phyloP scores from a whole-genome alignment of 2,113 vertebrate species.

The Xiphias gladius region DNA sequence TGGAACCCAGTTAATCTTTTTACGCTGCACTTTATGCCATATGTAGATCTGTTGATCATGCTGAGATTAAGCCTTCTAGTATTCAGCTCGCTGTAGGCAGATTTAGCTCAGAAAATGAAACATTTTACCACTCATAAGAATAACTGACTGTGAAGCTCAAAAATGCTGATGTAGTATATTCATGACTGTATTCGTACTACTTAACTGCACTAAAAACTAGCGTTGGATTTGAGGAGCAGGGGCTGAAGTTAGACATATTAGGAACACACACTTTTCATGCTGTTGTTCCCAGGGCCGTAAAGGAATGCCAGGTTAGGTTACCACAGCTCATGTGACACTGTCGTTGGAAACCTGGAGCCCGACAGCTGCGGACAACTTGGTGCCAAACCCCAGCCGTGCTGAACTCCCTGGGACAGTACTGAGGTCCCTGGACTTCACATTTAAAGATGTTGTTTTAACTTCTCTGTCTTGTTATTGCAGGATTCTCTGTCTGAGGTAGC shows the following conservation, averaged over 20 bases:
- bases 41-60: constrained; percentile 26
- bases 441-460: constrained; percentile 73
- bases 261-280: constrained; percentile 38
- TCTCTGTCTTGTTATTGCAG: constrained; percentile 55
- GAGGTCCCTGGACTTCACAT: constrained; percentile 44
- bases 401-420: constrained; percentile 63
- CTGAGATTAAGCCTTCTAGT: neutral
- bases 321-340: constrained; percentile 73
- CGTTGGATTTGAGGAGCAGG: neutral
- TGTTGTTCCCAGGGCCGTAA: constrained; percentile 67
- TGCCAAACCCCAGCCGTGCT: constrained; percentile 81
- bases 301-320: constrained; percentile 79
- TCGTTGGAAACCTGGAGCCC: constrained; percentile 53
- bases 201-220: neutral
- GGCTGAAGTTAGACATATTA: constrained; percentile 36
- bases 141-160: neutral
- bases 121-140: neutral
- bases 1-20: neutral
- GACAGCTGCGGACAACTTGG: constrained; percentile 85
- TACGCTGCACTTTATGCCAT: neutral
- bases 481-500: constrained; percentile 37
- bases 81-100: neutral
- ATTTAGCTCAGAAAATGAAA: neutral
- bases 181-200: neutral
- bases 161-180: constrained; percentile 7